These are phyloP conservation scores for Heliocidaris tuberculata DNA, from an alignment of 35 echinoderm and acorn worm species.

Conservation along the genomic window DNA sequence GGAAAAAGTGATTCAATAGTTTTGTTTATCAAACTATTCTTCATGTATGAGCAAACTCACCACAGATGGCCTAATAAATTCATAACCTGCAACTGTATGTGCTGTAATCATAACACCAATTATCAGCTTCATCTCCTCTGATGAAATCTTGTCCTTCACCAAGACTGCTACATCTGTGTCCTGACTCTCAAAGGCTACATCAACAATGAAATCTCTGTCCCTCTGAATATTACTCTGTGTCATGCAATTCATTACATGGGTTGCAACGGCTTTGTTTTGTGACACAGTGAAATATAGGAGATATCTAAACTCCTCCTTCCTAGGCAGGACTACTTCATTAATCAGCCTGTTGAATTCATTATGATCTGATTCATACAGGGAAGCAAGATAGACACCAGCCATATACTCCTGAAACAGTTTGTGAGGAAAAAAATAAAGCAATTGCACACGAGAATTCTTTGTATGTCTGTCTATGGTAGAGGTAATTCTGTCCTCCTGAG, in stretches of 20 bases:
- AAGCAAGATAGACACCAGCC: conserved; percentile 6
- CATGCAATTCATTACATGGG: neutral
- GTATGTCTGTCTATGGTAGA: neutral
- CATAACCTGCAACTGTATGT: too few species aligned
- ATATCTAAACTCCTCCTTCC: neutral
- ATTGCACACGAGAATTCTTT: neutral
- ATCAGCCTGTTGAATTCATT: neutral
- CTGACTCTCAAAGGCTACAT: neutral
- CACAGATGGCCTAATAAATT: too few species aligned
- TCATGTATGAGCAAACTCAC: too few species aligned
- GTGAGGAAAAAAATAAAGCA: neutral
- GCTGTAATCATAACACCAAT: too few species aligned
- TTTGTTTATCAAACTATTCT: too few species aligned
- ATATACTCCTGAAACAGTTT: conserved; percentile 14
- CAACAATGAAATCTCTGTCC: neutral
- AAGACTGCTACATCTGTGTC: neutral
- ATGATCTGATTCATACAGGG: neutral
- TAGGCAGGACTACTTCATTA: neutral
- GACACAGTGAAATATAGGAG: conserved; percentile 4
- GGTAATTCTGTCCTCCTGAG: neutral
- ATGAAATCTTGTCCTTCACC: too few species aligned
- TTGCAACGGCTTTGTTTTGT: neutral
- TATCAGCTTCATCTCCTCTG: too few species aligned
- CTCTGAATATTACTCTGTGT: neutral
- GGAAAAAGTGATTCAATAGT: too few species aligned